Evolutionary conservation across 2,113 vertebrate genomes (phyloP), one percentile per base, ranked within the genome.

Genomic region (Callochromis pleurospilus): DNA sequence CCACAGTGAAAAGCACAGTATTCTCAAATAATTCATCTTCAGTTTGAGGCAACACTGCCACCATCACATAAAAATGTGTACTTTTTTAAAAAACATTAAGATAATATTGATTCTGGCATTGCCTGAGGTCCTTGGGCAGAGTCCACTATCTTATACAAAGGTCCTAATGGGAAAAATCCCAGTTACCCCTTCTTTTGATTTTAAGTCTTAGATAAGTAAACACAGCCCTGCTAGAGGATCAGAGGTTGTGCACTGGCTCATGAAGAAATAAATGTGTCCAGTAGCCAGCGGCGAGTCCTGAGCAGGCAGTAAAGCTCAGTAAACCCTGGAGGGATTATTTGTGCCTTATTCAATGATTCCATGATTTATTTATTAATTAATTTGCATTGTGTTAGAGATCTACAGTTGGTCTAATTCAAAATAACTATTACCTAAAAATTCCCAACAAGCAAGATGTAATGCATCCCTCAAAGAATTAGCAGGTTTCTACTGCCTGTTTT

Each of bases 51-150:
- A 82, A 26, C 31, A 75, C 29, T 80, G 47, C 51, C 49, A 31
- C 58, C 36, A 79, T 60, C 49, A 75, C 86, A 81, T 54, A 82
- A 79, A 86, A 83, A 60, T 12, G 54, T 5, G 5, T 47, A 77
- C 6, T 47, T 75, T 75, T 49, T 75, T 4, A 33, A 56, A 79
- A 83, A 79, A 77, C 5, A 3, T 75, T 75, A 47, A 73, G 81
- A 68, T 68, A 8, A 58, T 86, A 92, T 89, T 85, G 86, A 91
- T 90, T 90, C 38, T 24, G 40, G 29, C 84, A 54, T 62, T 86
- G 86, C 54, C 73, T 9, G 8, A 89, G 53, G 38, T 75, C 68
- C 80, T 80, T 17, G 1, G 38, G 80, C 55, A 86, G 31, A 40
- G 75, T 86, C 79, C 62, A 85, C 62, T 33, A 83, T 87, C 84